Percentiles rank a stretch among this genome's conserved stretches.
Evolutionary conservation across 2,113 vertebrate genomes (phyloP).

Genomic region (Mungos mungo): DNA sequence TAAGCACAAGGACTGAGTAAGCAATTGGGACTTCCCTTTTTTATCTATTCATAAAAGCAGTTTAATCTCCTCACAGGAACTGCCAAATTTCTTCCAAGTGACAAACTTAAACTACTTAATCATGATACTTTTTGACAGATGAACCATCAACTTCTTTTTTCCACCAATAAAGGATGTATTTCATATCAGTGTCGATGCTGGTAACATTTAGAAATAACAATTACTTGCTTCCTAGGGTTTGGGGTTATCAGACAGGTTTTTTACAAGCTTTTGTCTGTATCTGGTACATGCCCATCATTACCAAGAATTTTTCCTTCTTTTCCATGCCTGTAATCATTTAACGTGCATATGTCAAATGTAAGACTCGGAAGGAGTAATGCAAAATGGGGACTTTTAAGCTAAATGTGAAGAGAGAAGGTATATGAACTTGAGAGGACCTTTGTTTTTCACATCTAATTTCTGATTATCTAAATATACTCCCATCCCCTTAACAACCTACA

Average conservation of each 20-base stretch:
- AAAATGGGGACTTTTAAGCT: background rate
- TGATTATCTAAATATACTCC: slow-evolving; percentile 33
- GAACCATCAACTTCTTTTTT: slow-evolving; percentile 2
- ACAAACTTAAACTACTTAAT: slow-evolving; percentile 42
- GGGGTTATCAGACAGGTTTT: background rate
- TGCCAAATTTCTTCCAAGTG: slow-evolving; percentile 47
- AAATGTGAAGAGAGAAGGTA: background rate
- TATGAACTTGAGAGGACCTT: background rate
- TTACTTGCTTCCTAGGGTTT: background rate
- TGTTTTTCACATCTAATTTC: background rate
- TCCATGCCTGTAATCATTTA: background rate
- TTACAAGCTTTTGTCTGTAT: background rate
- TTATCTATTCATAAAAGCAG: slow-evolving; percentile 49
- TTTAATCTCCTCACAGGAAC: slow-evolving; percentile 44
- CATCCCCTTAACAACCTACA: background rate
- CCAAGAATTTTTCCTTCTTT: background rate
- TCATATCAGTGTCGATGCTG: background rate
- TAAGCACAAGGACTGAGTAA: slow-evolving; percentile 61
- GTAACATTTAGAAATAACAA: background rate
- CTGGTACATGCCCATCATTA: slow-evolving; percentile 14
- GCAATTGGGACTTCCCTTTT: slow-evolving; percentile 61
- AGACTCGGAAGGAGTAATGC: background rate
- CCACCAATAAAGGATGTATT: slow-evolving; percentile 3
- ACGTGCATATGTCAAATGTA: background rate
- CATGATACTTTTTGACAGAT: slow-evolving; percentile 36